These are phyloP conservation scores for Choristoneura rosaceana DNA, from an alignment of 2,888 invertebrate genomes.

Conservation along the genomic window DNA sequence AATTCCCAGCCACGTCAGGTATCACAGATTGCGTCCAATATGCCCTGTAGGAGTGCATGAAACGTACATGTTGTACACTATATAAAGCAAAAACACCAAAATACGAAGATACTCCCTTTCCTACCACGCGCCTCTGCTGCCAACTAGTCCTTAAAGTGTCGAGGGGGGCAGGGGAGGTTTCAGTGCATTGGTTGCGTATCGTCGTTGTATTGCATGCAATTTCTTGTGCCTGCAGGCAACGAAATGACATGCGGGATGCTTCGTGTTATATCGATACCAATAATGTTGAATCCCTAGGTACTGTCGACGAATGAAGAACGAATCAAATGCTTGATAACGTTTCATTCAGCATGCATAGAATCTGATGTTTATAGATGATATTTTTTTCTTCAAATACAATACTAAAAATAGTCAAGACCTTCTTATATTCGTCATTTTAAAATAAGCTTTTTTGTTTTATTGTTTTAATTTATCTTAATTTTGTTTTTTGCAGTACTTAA, in stretches of 20 bases:
- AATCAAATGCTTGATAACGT: slow-evolving; percentile 22
- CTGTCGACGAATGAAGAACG: slow-evolving; percentile 50
- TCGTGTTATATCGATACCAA: slow-evolving; percentile 72
- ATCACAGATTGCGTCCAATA: slow-evolving; percentile 80
- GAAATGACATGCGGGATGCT: slow-evolving; percentile 75
- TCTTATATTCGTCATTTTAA: too few species aligned
- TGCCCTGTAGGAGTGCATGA: slow-evolving; percentile 71
- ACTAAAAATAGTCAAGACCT: too few species aligned
- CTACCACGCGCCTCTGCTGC: slow-evolving; percentile 41
- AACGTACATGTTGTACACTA: slow-evolving; percentile 56
- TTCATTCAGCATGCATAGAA: not conserved
- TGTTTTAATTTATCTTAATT: too few species aligned
- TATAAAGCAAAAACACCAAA: slow-evolving; percentile 54
- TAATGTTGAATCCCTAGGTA: slow-evolving; percentile 63
- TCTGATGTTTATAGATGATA: too few species aligned
- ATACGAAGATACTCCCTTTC: slow-evolving; percentile 52
- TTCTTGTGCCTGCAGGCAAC: slow-evolving; percentile 77
- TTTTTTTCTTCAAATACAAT: not conserved
- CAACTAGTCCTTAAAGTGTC: slow-evolving; percentile 31
- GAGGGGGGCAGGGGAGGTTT: slow-evolving; percentile 50
- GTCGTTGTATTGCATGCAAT: slow-evolving; percentile 77
- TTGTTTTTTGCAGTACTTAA: too few species aligned
- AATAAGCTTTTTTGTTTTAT: too few species aligned
- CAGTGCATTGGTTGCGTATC: slow-evolving; percentile 55
- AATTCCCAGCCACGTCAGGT: slow-evolving; percentile 78